Evolutionary conservation across 2,797 vertebrate genomes (phyloP).

Genomic region (Limosa lapponica): DNA sequence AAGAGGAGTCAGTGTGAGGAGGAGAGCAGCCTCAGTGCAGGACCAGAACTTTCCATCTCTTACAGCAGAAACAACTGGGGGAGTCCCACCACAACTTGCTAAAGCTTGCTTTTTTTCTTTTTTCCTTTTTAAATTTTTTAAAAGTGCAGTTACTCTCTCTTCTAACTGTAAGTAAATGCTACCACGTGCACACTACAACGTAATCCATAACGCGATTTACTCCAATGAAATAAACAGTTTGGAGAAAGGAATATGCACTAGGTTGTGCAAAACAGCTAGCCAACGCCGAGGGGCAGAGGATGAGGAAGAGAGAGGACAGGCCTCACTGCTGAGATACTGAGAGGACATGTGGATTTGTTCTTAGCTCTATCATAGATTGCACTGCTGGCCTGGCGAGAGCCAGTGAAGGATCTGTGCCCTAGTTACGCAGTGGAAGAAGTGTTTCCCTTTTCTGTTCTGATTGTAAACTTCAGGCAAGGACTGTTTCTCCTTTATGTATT

Average conservation of each 20-base stretch:
- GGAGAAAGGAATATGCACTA: not conserved
- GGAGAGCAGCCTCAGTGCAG: not conserved
- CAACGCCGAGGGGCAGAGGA: not conserved
- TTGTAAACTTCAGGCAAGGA: not conserved
- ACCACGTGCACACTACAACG: not conserved
- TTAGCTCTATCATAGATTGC: not conserved
- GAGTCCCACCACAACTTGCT: not conserved
- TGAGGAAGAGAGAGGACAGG: not conserved
- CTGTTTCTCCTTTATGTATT: not conserved
- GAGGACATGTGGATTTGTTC: rapidly evolving
- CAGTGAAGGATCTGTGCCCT: not conserved
- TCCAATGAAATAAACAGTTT: not conserved
- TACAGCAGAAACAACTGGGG: not conserved
- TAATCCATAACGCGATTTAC: rapidly evolving
- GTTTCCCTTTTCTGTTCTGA: not conserved
- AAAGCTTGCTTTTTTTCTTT: not conserved
- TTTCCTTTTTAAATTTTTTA: not conserved
- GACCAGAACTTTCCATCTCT: not conserved
- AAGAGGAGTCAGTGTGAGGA: not conserved
- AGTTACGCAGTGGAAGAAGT: not conserved
- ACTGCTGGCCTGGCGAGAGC: not conserved
- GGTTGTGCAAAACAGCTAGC: not conserved
- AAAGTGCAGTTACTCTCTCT: not conserved
- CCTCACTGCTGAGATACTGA: not conserved
- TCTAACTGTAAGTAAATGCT: not conserved